Conservation (phyloP, 2,888 invertebrate species). For the Volucella zonaria region DNA sequence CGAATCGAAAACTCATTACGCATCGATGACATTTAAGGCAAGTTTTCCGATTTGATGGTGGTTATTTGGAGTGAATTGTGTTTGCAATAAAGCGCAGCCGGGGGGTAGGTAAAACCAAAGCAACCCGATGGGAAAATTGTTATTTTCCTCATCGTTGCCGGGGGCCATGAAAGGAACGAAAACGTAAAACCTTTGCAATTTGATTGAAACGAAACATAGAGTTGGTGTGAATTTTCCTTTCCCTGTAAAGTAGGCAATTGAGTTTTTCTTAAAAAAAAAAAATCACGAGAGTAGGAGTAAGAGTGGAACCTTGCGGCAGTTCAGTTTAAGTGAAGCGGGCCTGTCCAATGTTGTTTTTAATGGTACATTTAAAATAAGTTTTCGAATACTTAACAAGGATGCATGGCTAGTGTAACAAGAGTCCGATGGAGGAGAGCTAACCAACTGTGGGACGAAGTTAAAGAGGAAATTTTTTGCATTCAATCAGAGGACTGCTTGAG, state of each 20-base stretch:
- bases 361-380: too few species aligned
- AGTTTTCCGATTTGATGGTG: conserved; percentile 60
- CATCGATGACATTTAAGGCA: conserved; percentile 66
- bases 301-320: neutral
- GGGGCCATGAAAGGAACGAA: neutral
- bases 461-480: too few species aligned
- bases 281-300: neutral
- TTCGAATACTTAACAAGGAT: too few species aligned
- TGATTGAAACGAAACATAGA: neutral
- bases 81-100: conserved; percentile 1
- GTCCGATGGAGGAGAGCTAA: too few species aligned
- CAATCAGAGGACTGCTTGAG: too few species aligned
- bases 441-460: too few species aligned
- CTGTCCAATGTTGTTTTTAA: too few species aligned
- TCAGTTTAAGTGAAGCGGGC: neutral
- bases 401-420: too few species aligned
- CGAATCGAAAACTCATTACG: conserved; percentile 71
- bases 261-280: neutral
- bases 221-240: conserved; percentile 5
- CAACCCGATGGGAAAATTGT: conserved; percentile 19
- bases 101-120: neutral
- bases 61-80: conserved; percentile 34
- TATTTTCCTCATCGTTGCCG: neutral
- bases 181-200: too few species aligned
- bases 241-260: conserved; percentile 8